phyloP scores from a whole-genome alignment of 2,113 vertebrate species.

The Serilophus lunatus region DNA sequence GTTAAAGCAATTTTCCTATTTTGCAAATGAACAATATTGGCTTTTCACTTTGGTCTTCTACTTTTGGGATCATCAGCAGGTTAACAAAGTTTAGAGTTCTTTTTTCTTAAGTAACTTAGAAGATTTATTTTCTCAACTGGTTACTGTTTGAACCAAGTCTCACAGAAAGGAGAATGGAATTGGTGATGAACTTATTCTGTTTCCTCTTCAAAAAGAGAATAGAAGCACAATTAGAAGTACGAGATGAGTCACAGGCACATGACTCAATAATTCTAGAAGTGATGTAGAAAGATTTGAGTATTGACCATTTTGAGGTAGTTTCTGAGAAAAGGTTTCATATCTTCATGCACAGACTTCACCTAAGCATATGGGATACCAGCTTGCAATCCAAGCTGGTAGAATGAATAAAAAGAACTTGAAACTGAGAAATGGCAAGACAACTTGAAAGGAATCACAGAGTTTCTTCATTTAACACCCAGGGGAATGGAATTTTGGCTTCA shows the following conservation, averaged over 20 bases:
- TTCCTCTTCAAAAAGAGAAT: not conserved
- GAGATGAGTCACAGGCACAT: not conserved
- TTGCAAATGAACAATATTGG: not conserved
- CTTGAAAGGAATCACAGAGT: not conserved
- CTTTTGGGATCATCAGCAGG: not conserved
- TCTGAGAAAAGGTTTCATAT: not conserved
- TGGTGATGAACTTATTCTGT: not conserved
- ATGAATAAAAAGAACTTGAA: constrained; percentile 8
- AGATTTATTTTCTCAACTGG: not conserved
- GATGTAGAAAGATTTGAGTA: not conserved
- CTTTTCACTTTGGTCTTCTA: not conserved
- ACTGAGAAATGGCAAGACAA: not conserved
- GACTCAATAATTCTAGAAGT: not conserved
- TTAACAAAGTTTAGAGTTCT: not conserved
- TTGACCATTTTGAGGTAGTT: not conserved
- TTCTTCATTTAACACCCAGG: constrained; percentile 5
- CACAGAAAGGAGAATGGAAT: not conserved
- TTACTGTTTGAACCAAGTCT: not conserved
- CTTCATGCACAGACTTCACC: not conserved
- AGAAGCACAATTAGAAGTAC: not conserved
- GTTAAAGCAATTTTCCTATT: not conserved
- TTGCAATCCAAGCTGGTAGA: constrained; percentile 21
- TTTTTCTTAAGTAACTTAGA: not conserved
- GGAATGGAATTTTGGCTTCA: constrained; percentile 8
- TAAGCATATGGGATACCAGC: constrained; percentile 46